phyloP scores from a whole-genome alignment of 2,113 vertebrate genomes.

The Lampris megalopsis region DNA sequence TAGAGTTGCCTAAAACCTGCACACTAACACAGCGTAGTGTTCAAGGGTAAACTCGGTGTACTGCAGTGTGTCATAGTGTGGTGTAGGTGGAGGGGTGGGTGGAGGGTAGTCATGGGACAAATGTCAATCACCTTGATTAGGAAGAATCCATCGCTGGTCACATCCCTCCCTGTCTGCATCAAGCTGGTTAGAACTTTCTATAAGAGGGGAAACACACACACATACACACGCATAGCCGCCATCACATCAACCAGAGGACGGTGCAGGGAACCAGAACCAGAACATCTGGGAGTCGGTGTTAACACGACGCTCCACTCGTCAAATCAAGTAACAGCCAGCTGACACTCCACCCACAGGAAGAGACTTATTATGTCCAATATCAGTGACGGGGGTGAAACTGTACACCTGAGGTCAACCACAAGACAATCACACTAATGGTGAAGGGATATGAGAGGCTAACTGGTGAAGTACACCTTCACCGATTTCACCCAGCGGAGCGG shows the following conservation, averaged over 20 bases:
- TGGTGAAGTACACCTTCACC: conserved; percentile 25
- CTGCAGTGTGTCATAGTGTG: no score
- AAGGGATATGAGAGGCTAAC: conserved; percentile 56
- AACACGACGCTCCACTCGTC: conserved; percentile 34
- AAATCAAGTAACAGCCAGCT: conserved; percentile 55
- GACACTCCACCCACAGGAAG: conserved; percentile 58
- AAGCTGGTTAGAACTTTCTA: conserved; percentile 79
- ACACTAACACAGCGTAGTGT: no score
- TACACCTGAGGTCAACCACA: conserved; percentile 54
- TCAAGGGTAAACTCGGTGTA: no score
- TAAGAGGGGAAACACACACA: conserved; percentile 39
- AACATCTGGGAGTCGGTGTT: conserved; percentile 24
- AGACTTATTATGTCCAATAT: conserved; percentile 54
- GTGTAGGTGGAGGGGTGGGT: no score
- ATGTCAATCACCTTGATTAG: conserved; percentile 76
- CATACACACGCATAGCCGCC: conserved; percentile 10
- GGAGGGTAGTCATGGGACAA: no score
- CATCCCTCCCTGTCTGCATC: conserved; percentile 73
- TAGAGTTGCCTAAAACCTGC: no score
- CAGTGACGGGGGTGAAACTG: conserved; percentile 56
- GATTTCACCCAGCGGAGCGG: conserved; percentile 16
- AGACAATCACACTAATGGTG: conserved; percentile 29
- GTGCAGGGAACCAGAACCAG: not conserved
- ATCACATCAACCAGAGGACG: conserved; percentile 1
- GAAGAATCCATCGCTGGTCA: conserved; percentile 51